Evolutionary conservation across 2,797 vertebrate species (phyloP), one percentile per base, ranked within the genome.

Genomic region (Emys orbicularis): DNA sequence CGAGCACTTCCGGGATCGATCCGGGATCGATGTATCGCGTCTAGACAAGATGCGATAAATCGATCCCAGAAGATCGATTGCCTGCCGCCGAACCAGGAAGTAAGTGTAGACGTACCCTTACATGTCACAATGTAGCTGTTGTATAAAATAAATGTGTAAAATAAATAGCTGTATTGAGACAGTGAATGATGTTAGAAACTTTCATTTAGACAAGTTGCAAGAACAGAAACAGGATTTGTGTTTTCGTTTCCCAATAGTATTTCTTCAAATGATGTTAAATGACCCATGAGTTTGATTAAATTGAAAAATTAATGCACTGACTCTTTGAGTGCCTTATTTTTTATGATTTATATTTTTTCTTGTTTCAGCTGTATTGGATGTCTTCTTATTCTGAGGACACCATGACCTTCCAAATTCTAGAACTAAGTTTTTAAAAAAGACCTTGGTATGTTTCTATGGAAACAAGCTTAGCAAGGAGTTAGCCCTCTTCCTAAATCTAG

Each of bases 221-320:
- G 8, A 65, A 81, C 93, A 81, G 25, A 81, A 95, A 88, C 37
- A 90, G 74, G 41, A 76, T 5, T 53, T 49, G 1, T 90, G 41
- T 85, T 96, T 82, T 81, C n/a, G 77, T 96, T 97, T 96, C 81
- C 47, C 49, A 8, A 61, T 92, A 61, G 52, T 96, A 97, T 96
- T 94, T 83, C 91, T 97, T 95, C 72, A 91, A 94, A 94, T 93
- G 85, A 50, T 82, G 89, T 95, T 96, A 96, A 97, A 96, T 95
- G 95, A 94, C 80, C 90, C 85, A 80, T 84, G 81, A 96, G 88
- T 94, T 84, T 96, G 93, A 95, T 97, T 95, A 96, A 96, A 97
- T 95, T 97, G 95, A 93, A 97, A 97, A 79, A 92, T 80, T 91
- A 97, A 96, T 95, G n/a, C 87, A 86, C 91, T 91, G 77, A 61